These are phyloP conservation scores for Philantomba maxwellii DNA, from an alignment of 2,113 vertebrate genomes.

Conservation along the genomic window DNA sequence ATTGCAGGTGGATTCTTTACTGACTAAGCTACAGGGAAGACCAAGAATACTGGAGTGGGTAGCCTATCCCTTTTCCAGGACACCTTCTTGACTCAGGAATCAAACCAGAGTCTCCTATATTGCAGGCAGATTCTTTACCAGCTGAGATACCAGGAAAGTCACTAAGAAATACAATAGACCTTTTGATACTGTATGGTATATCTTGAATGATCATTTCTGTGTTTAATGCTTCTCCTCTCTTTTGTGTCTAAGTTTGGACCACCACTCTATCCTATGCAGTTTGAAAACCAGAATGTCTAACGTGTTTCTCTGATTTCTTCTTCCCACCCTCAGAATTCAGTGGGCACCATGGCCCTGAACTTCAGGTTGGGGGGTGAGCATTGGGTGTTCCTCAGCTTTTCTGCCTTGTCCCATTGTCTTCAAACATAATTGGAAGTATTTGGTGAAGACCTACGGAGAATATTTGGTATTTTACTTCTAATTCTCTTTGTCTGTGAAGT, in stretches of 20 bases:
- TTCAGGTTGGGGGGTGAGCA: fast-evolving
- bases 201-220: not conserved
- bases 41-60: not conserved
- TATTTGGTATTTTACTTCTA: not conserved
- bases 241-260: not conserved
- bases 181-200: not conserved
- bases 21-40: not conserved
- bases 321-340: not conserved
- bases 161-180: not conserved
- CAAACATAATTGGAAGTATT: not conserved
- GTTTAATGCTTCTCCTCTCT: not conserved
- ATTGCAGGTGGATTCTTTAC: not conserved
- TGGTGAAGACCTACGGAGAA: not conserved
- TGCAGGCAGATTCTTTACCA: not conserved
- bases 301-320: not conserved
- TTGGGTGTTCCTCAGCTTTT: not conserved
- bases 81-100: not conserved
- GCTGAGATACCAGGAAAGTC: not conserved
- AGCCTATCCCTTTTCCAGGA: not conserved
- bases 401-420: not conserved
- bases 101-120: not conserved
- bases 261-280: not conserved
- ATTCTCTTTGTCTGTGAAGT: not conserved
- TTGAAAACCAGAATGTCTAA: not conserved
- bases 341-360: not conserved